Evolutionary conservation across 2,113 vertebrate genomes (phyloP).

Genomic region (Vanacampus margaritifer): DNA sequence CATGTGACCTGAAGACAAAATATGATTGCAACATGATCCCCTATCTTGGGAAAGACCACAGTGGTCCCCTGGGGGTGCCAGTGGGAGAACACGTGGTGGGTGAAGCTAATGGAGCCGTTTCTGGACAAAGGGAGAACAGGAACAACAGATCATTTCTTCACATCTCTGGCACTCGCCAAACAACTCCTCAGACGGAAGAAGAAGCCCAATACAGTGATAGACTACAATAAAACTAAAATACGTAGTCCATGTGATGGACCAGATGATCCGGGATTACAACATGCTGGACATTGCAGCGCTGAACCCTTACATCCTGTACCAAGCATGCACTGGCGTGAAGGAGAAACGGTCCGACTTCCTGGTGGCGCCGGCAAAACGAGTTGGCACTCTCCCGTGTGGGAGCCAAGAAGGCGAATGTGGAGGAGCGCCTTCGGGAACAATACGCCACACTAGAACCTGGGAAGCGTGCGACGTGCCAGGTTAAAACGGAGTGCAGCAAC

Average conservation of each 20-base stretch:
- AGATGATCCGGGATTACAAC: not conserved
- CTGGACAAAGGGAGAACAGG: not conserved
- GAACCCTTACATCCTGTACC: not conserved
- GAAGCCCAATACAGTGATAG: not conserved
- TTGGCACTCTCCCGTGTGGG: not conserved
- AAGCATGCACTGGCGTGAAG: not conserved
- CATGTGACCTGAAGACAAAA: too few species aligned
- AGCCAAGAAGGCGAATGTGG: not conserved
- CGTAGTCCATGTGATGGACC: not conserved
- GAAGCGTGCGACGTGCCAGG: too few species aligned
- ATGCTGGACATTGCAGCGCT: not conserved
- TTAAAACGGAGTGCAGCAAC: too few species aligned
- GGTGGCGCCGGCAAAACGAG: not conserved
- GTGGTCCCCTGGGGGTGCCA: too few species aligned
- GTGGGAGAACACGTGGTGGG: not conserved
- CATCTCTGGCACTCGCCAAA: not conserved
- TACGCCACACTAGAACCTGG: too few species aligned
- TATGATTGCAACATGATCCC: too few species aligned
- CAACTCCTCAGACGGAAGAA: not conserved
- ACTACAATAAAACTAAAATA: not conserved
- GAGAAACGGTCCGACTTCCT: not conserved
- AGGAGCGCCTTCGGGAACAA: too few species aligned
- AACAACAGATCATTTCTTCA: too few species aligned
- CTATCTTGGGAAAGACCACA: not conserved
- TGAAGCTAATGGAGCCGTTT: not conserved